Evolutionary conservation across 2,888 invertebrate species (phyloP), one percentile per base, ranked within the genome.

Genomic region (Clitarchus hookeri): DNA sequence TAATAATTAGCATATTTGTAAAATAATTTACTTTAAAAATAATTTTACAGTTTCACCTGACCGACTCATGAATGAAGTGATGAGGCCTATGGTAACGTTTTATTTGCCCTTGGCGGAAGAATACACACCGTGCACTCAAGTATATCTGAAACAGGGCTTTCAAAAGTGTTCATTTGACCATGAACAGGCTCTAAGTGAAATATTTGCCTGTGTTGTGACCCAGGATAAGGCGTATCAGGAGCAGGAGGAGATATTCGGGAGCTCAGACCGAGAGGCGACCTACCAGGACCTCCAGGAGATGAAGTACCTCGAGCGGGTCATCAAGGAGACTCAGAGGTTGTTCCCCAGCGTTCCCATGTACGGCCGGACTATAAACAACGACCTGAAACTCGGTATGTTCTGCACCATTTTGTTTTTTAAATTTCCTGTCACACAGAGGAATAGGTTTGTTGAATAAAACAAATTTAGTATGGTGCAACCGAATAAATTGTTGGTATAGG

Each of bases 231-330:
- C 82, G 0, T 27, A 27, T 12, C 25, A 78, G 8, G 82, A 82
- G 44, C 82, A 36, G 82, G 0, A 82, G 44, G 82, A 8, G 27
- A 82, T 82, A 82, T 82, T 82, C 82, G 82, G 82, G 16, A 25
- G 26, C 23, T 82, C 82, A 2, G 82, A 82, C 82, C 0, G 82
- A 19, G 82, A 82, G 16, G 82, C 82, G 2, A 82, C 82, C 27
- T 82, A 36, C 44, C 82, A 44, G 27, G 82, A 82, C 11, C 27
- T 82, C 16, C 82, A 82, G 44, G 27, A 82, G 82, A 82, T 82
- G 82, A 82, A 82, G 44, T 82, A 82, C 44, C 82, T 82, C 8
- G 82, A 82, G 82, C 13, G 19, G 23, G 82, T 82, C 44, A 82
- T 82, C 36, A 82, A 82, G 82, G 82, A 82, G 44, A 27, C 82